phyloP scores from a whole-genome alignment of 2,113 vertebrate genomes.

The Gracilinanus agilis region DNA sequence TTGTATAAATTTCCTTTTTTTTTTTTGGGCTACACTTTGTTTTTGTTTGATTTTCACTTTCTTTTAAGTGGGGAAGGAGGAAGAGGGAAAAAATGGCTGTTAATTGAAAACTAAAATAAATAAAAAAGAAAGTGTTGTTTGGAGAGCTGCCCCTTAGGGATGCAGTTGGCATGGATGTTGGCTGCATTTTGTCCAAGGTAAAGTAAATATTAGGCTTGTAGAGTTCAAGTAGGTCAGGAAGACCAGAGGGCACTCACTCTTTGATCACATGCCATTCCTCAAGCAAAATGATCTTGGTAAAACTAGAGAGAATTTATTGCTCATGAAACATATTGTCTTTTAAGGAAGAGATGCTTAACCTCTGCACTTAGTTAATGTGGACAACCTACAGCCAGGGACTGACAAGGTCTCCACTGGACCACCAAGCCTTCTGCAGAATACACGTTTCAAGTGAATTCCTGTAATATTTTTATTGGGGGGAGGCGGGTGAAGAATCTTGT shows the following conservation, averaged over 20 bases:
- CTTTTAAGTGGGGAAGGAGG: neutral
- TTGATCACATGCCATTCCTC: neutral
- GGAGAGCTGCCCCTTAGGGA: neutral
- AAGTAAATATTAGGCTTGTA: constrained; percentile 18
- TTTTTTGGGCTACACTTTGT: neutral
- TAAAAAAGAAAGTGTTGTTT: neutral
- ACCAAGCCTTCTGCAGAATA: neutral
- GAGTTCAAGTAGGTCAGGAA: constrained; percentile 34
- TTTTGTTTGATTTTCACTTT: neutral
- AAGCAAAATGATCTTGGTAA: constrained; percentile 22
- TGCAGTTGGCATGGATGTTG: neutral
- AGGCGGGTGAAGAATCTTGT: constrained; percentile 13
- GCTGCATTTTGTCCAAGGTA: constrained; percentile 29
- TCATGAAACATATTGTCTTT: neutral
- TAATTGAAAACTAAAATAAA: neutral
- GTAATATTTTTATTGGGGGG: neutral
- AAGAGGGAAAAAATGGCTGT: neutral
- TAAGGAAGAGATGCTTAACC: constrained; percentile 33
- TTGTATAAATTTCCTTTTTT: too few species aligned
- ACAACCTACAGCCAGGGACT: neutral
- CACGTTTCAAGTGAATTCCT: neutral
- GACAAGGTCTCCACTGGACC: neutral
- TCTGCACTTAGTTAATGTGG: neutral
- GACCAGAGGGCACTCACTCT: neutral
- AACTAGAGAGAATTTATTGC: constrained; percentile 6